Conservation (phyloP, 2,113 vertebrate species). For the Thunnus maccoyii region DNA sequence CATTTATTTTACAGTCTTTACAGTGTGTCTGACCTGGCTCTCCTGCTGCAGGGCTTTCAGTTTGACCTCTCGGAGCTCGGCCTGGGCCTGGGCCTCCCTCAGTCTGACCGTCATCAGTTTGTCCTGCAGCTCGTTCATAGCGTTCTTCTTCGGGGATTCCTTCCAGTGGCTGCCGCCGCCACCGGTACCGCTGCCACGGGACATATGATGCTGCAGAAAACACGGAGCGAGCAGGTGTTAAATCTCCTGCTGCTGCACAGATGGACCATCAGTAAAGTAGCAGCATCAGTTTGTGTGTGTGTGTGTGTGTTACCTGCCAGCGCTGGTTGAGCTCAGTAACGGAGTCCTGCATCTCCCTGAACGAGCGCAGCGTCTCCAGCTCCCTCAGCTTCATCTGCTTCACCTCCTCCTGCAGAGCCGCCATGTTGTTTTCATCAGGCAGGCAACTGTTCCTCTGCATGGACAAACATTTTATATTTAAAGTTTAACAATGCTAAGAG, state of each 20-base stretch:
- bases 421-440: slow-evolving; percentile 93
- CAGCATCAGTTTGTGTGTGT: not conserved
- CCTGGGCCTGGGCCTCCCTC: slow-evolving; percentile 92
- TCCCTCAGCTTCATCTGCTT: slow-evolving; percentile 92
- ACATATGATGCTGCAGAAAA: slow-evolving; percentile 86
- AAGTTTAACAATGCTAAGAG: not conserved
- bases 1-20: not conserved
- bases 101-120: slow-evolving; percentile 91
- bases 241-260: not conserved
- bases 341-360: slow-evolving; percentile 90
- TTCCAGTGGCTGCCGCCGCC: slow-evolving; percentile 90
- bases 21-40: slow-evolving; percentile 87
- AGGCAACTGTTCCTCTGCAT: slow-evolving; percentile 90
- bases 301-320: slow-evolving; percentile 89
- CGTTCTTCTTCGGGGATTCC: slow-evolving; percentile 92
- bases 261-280: not conserved
- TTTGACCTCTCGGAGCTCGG: slow-evolving; percentile 90
- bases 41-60: slow-evolving; percentile 91
- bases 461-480: not conserved
- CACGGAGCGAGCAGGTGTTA: not conserved
- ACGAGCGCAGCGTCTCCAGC: slow-evolving; percentile 88
- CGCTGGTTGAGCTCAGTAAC: slow-evolving; percentile 93
- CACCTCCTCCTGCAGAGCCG: slow-evolving; percentile 91
- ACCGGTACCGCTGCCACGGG: slow-evolving; percentile 80
- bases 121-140: slow-evolving; percentile 91